Evolutionary conservation across 2,888 invertebrate species (phyloP), one percentile per base, ranked within the genome.

Genomic region (Rhaphigaster nebulosa): DNA sequence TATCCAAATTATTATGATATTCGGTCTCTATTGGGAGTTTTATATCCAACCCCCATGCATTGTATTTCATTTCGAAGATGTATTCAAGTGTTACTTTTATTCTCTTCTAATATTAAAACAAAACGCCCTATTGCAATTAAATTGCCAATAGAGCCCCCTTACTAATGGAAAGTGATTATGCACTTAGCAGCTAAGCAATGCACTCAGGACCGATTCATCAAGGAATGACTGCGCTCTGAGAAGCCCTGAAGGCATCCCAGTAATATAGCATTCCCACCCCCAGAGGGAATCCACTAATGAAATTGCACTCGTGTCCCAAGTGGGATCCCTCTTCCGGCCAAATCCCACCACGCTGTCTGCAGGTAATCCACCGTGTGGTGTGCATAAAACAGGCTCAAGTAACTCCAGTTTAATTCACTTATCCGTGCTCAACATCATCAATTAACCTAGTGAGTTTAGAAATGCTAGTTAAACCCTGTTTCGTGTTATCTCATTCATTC

Each of bases 271-370:
- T 45, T 41, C 45, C 45, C 34, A 13, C 23, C 38, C 29, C 84
- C 84, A 0, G n/a, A 5, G 84, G 84, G 84, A 84, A 41, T 50
- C 41, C 84, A 84, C 84, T 84, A 84, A 84, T 84, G 84, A 84
- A 84, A 84, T 84, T 84, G 84, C 45, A 45, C 45, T 84, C 45
- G 84, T 45, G 84, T 84, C 84, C 84, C 45, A 41, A 84, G 45
- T 50, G 84, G 84, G 84, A 84, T 84, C 45, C 84, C 45, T 41
- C 84, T 41, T n/a, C 45, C 12, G 45, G 84, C 45, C 45, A 84
- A 84, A 84, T 84, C 84, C 84, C 84, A 26, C 38, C 84, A 45
- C 84, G 84, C 84, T 84, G 41, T 38, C 84, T 84, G 34, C 84
- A 45, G 84, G 84, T 84, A 84, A 84, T 84, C 84, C 84, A 45